Evolutionary conservation across 2,888 invertebrate species (phyloP), one percentile per base, ranked within the genome.

Genomic region (Rhimphoctona megacephalus): DNA sequence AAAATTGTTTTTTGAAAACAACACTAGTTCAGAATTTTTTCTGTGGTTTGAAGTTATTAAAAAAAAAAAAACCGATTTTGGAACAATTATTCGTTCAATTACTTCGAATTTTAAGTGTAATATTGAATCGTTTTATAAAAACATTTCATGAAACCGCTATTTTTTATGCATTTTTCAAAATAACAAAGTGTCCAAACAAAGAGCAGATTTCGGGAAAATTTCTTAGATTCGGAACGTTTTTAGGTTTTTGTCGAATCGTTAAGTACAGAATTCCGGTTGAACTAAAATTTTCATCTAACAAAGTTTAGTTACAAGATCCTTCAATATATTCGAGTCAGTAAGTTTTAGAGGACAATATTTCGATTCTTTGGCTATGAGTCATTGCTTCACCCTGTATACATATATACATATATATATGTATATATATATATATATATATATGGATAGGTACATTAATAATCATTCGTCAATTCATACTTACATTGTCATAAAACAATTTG

Each of bases 401-500:
- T 30, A 43, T 7, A 36, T 36, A 7, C 7, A 3, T 39, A n/a
- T n/a, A n/a, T n/a, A n/a, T n/a, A n/a, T n/a, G n/a, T n/a, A n/a
- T n/a, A n/a, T n/a, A n/a, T n/a, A n/a, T n/a, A n/a, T 61, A 17
- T 30, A 61, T 30, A 43, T 7, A 36, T 36, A 7, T 36, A 3
- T 39, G 39, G 9, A 61, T 61, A 61, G 61, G 30, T 14, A 61
- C 61, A 61, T 61, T 17, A 61, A 61, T 78, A 67, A 22, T 81
- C 80, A 80, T 85, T 67, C 79, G 81, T 78, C 74, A 73, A 67
- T 81, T 84, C 81, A 79, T 80, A 67, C 61, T 61, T 52, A 43
- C 49, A 54, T 74, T 43, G 46, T 79, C 76, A 87, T 85, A 66
- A 64, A 83, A 46, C 70, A 70, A 83, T 87, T 69, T 70, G 43